Percentiles rank a stretch among this genome's conserved stretches.
phyloP scores from a whole-genome alignment of 30 jellyfish, hydroid and myxozoan genomes.

The Rhopilema esculentum region DNA sequence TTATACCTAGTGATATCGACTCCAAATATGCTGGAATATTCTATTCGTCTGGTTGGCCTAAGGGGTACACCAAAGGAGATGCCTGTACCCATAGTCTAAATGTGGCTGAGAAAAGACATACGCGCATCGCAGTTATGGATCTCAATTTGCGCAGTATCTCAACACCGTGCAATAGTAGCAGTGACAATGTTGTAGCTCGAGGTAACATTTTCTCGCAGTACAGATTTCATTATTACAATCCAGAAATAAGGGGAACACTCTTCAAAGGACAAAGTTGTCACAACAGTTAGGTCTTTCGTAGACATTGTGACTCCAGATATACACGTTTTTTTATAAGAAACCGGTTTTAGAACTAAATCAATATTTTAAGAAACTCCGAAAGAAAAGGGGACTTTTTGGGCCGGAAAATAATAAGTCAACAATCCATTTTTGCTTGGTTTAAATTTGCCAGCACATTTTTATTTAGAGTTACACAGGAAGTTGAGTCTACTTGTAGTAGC shows the following conservation, averaged over 20 bases:
- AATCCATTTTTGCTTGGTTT: not conserved
- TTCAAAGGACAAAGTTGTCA: too few relatives aligned
- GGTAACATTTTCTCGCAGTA: too few relatives aligned
- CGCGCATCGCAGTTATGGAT: not conserved
- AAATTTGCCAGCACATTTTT: not conserved
- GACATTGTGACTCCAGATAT: too few relatives aligned
- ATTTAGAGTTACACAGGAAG: not conserved
- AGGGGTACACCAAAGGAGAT: not conserved
- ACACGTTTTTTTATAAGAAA: not conserved
- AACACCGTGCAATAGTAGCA: not conserved
- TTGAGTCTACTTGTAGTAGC: not conserved
- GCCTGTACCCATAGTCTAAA: not conserved
- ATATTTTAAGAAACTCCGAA: not conserved
- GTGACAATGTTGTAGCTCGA: not conserved
- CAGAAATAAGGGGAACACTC: too few relatives aligned
- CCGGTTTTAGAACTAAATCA: not conserved
- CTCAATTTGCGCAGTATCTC: not conserved
- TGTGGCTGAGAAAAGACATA: not conserved
- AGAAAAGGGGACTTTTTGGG: not conserved
- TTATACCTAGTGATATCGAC: not conserved
- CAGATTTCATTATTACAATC: too few relatives aligned
- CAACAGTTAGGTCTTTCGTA: too few relatives aligned
- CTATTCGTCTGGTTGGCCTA: slow-evolving; percentile 20
- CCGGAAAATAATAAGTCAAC: not conserved
- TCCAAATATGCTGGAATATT: not conserved